A percentile compares a stretch with the other conserved stretches of the same genome.
These are phyloP conservation scores for Cyclophora punctaria DNA, from an alignment of 2,888 invertebrate species.

Conservation along the genomic window DNA sequence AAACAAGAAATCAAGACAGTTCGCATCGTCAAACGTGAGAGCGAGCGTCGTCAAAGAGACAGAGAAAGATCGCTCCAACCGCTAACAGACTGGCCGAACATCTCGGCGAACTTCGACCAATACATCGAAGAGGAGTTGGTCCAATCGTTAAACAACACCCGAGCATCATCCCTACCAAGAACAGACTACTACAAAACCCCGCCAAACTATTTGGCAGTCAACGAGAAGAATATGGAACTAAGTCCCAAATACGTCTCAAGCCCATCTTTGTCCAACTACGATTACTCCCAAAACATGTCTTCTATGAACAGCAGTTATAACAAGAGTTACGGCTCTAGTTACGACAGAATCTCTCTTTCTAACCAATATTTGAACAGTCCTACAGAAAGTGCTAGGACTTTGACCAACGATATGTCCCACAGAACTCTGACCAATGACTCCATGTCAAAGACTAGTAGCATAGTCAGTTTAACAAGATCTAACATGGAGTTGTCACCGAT, in stretches of 20 bases:
- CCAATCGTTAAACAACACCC: slow-evolving; percentile 48
- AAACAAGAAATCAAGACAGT: slow-evolving; percentile 95
- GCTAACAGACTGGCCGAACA: slow-evolving; percentile 63
- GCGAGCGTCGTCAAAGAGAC: slow-evolving; percentile 88
- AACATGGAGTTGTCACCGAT: slow-evolving; percentile 82
- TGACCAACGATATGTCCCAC: slow-evolving; percentile 38
- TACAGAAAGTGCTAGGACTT: slow-evolving; percentile 59
- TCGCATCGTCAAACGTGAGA: slow-evolving; percentile 93
- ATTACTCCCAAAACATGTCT: slow-evolving; percentile 60
- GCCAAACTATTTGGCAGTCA: slow-evolving; percentile 43
- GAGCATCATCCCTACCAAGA: slow-evolving; percentile 74
- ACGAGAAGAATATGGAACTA: slow-evolving; percentile 55
- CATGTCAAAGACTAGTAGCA: slow-evolving; percentile 64
- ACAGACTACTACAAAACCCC: slow-evolving; percentile 52
- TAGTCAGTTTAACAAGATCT: slow-evolving; percentile 59
- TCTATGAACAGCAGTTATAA: slow-evolving; percentile 61
- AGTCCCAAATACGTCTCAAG: slow-evolving; percentile 68
- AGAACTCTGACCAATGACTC: slow-evolving; percentile 32
- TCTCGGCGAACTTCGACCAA: slow-evolving; percentile 62
- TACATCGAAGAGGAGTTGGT: slow-evolving; percentile 66
- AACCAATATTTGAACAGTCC: slow-evolving; percentile 66
- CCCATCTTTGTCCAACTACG: slow-evolving; percentile 64
- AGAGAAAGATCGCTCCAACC: slow-evolving; percentile 79
- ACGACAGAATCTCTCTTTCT: slow-evolving; percentile 58
- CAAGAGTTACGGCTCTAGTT: slow-evolving; percentile 55